Percentiles rank a stretch among this genome's conserved stretches.
phyloP scores from a whole-genome alignment of 1,140 invertebrate genomes.

The Cheumatopsyche charites region DNA sequence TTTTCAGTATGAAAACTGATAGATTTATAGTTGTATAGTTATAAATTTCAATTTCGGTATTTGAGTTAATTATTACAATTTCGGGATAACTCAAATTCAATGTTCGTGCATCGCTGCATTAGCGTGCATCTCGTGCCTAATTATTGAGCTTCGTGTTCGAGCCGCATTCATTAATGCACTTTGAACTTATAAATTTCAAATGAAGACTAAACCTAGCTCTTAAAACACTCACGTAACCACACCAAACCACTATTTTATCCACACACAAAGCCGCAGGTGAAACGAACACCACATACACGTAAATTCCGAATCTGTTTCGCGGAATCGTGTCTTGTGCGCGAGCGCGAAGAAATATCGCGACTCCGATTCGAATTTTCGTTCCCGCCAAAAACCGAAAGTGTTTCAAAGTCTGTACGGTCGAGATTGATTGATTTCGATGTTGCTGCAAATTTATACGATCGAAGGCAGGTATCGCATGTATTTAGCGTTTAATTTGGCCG shows the following conservation, averaged over 20 bases:
- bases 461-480: background rate
- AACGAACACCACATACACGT: background rate
- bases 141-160: slow-evolving; percentile 27
- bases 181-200: slow-evolving; percentile 31
- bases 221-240: background rate
- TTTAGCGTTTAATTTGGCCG: slow-evolving; percentile 10
- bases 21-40: too few relatives aligned
- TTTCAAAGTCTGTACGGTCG: background rate
- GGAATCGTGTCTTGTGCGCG: background rate
- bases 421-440: slow-evolving; percentile 23
- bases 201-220: slow-evolving; percentile 1
- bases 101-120: background rate
- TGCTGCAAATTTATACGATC: slow-evolving; percentile 11
- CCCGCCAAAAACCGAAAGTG: background rate
- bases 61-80: too few relatives aligned
- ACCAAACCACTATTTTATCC: background rate
- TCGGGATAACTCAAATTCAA: background rate
- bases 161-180: slow-evolving; percentile 31
- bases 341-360: background rate
- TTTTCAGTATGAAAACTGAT: too few relatives aligned
- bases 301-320: background rate
- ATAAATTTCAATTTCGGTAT: too few relatives aligned
- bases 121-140: slow-evolving; percentile 24
- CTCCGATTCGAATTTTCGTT: background rate
- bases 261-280: background rate